Conservation (phyloP, 2,113 vertebrate species). For the Tragelaphus imberbis region DNA sequence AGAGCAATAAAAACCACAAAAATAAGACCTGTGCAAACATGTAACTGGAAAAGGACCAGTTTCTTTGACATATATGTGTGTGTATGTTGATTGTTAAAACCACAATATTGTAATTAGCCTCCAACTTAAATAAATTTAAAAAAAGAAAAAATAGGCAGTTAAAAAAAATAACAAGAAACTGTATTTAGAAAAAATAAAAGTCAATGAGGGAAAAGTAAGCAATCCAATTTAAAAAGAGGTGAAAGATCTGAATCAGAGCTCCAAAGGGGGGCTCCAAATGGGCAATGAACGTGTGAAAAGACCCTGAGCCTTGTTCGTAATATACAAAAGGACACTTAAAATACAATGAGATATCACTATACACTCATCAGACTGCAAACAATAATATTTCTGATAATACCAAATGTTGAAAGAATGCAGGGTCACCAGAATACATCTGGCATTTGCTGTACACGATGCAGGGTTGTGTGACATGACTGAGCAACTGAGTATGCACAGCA, state of each 20-base stretch:
- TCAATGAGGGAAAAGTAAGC: background rate
- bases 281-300: background rate
- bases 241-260: background rate
- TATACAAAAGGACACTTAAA: background rate
- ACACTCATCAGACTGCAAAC: background rate
- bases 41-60: background rate
- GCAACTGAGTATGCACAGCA: background rate
- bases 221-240: background rate
- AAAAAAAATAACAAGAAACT: too few relatives aligned
- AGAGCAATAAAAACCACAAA: background rate
- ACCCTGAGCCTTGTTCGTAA: background rate
- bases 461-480: background rate
- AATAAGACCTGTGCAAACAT: background rate
- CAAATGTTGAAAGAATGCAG: background rate
- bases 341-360: background rate
- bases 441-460: background rate
- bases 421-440: background rate
- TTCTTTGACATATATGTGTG: background rate
- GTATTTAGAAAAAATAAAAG: background rate
- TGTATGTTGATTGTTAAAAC: background rate
- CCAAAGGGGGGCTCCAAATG: background rate
- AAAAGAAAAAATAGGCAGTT: too few relatives aligned
- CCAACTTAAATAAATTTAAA: too few relatives aligned
- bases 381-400: background rate
- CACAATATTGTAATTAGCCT: too few relatives aligned